phyloP scores from a whole-genome alignment of 1,140 invertebrate species.

The Aphelenchoides fujianensis region DNA sequence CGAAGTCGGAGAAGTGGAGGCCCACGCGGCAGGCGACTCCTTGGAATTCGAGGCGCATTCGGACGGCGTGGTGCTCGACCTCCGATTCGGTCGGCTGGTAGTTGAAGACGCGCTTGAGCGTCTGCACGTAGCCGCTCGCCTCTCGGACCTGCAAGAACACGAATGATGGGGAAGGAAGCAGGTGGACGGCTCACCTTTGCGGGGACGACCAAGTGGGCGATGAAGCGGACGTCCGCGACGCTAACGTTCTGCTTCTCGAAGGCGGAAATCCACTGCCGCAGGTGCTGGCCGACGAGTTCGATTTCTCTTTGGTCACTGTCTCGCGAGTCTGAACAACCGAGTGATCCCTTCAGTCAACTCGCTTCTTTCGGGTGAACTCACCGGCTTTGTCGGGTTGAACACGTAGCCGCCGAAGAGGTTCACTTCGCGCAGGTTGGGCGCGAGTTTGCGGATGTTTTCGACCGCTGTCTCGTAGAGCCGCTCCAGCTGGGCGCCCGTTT shows the following conservation, averaged over 20 bases:
- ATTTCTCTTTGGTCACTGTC: background rate
- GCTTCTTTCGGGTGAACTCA: background rate
- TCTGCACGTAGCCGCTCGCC: background rate
- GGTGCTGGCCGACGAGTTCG: background rate
- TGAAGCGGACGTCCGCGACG: background rate
- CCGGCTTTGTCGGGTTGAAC: background rate
- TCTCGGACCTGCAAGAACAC: constrained; percentile 4
- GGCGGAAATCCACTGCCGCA: background rate
- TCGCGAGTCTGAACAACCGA: background rate
- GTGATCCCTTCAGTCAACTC: background rate
- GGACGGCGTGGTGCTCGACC: background rate
- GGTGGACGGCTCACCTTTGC: background rate
- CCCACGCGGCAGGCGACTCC: background rate
- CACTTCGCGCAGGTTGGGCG: background rate
- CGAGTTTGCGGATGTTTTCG: background rate
- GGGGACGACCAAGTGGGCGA: background rate
- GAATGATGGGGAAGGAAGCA: too few relatives aligned
- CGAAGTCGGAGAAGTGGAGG: constrained; percentile 1
- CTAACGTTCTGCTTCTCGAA: background rate
- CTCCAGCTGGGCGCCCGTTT: background rate
- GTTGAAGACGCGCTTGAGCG: background rate
- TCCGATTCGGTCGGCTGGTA: background rate
- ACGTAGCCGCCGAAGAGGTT: background rate
- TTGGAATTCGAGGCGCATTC: constrained; percentile 3
- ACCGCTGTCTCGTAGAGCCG: background rate